Evolutionary conservation across 2,888 invertebrate species (phyloP), one percentile per base, ranked within the genome.

Genomic region (Acronicta alni): DNA sequence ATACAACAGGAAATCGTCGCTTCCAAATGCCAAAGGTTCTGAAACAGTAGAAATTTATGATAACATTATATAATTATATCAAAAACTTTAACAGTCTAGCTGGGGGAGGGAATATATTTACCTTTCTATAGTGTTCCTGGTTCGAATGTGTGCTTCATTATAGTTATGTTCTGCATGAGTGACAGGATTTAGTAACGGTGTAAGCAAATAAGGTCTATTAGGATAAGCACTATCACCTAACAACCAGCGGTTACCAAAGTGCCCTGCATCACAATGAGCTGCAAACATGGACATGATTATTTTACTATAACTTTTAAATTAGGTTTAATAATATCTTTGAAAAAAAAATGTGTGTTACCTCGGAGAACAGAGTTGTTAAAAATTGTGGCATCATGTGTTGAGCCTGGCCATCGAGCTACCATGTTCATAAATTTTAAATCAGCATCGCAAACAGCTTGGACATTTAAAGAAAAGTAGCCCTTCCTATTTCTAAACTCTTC

Each of bases 351-450:
- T 15, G 8, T 20, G 6, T 32, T 42, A 60, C 54, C 37, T 46
- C 42, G 9, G 9, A 60, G 30, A n/a, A 35, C 15, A n/a, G 52
- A 61, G 16, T 47, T 56, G 12, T 56, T 38, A 10, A 59, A 59
- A 9, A 59, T 51, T 2, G 60, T 60, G 10, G 56, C 56, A 54
- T 66, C 57, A 61, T 70, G 63, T 23, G 7, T 7, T 7, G 66
- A 70, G 2, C 65, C 69, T 38, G 64, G 64, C 64, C 61, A 68
- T n/a, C 57, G 53, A 32, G 68, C 61, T 0, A 64, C 65, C 6
- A 70, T 54, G 54, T 66, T 66, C 58, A 61, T 66, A 14, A 18
- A 45, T 32, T 32, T 45, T 12, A 45, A 32, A 14, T 45, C 32
- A n/a, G 45, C 45, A 45, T 45, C 45, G 6, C 45, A 45, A 6